A percentile compares a stretch with the other conserved stretches of the same genome.
These are phyloP conservation scores for Siniperca undulata DNA, from an alignment of 2,797 vertebrate species.

Conservation along the genomic window DNA sequence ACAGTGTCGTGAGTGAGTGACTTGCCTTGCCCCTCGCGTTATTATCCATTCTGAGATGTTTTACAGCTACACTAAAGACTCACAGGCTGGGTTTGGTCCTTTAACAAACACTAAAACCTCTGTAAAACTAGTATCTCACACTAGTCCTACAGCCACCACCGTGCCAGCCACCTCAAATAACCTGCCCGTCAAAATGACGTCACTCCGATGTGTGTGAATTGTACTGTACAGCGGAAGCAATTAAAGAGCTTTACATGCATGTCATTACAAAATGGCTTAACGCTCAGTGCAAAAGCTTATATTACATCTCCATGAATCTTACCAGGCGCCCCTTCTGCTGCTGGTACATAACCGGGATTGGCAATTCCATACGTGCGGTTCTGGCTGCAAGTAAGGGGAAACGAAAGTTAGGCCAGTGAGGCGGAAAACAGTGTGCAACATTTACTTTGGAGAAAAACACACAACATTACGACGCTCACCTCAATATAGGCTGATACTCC, in stretches of 20 bases:
- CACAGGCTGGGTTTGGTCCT: fast-evolving
- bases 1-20: background rate
- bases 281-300: background rate
- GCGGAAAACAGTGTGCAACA: fast-evolving
- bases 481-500: constrained; percentile 45
- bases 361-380: constrained; percentile 60
- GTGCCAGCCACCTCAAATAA: background rate
- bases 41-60: background rate
- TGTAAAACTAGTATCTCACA: fast-evolving
- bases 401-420: constrained; percentile 37
- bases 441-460: background rate
- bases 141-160: fast-evolving
- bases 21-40: constrained; percentile 58
- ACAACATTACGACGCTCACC: constrained; percentile 33
- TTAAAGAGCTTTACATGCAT: background rate
- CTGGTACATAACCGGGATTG: constrained; percentile 66
- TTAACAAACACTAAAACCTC: background rate
- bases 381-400: constrained; percentile 65
- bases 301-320: background rate
- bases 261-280: background rate
- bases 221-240: background rate
- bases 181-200: constrained; percentile 36
- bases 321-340: constrained; percentile 64
- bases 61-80: background rate
- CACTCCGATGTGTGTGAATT: background rate